Percentiles rank a stretch among this genome's conserved stretches.
These are phyloP conservation scores for Engraulis encrasicolus DNA, from an alignment of 2,113 vertebrate genomes.

Conservation along the genomic window DNA sequence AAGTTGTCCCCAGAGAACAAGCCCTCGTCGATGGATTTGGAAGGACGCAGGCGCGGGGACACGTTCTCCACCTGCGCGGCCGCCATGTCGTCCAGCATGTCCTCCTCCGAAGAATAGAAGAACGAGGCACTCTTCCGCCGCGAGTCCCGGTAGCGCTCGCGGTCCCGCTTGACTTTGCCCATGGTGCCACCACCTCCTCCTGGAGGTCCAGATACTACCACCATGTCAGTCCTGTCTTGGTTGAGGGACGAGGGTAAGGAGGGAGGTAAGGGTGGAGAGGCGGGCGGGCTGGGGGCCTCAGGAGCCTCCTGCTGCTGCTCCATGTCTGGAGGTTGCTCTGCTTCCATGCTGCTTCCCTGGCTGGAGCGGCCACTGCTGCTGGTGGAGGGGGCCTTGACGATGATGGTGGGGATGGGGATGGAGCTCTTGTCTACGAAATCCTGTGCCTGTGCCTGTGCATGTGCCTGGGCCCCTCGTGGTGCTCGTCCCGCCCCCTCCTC, in stretches of 20 bases:
- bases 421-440: slow-evolving; percentile 87
- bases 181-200: slow-evolving; percentile 75
- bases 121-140: slow-evolving; percentile 87
- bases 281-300: slow-evolving; percentile 52
- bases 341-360: slow-evolving; percentile 90
- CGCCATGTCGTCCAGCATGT: slow-evolving; percentile 69
- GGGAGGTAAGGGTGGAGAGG: slow-evolving; percentile 70
- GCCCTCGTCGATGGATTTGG: slow-evolving; percentile 91
- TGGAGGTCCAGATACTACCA: slow-evolving; percentile 81
- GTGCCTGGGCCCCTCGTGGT: slow-evolving; percentile 26
- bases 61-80: slow-evolving; percentile 68
- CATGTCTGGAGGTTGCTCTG: slow-evolving; percentile 66
- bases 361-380: slow-evolving; percentile 93
- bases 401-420: slow-evolving; percentile 92
- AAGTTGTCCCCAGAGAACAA: slow-evolving; percentile 88
- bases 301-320: slow-evolving; percentile 54
- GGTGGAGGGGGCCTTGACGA: slow-evolving; percentile 91
- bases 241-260: slow-evolving; percentile 72
- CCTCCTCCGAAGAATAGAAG: slow-evolving; percentile 87
- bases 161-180: slow-evolving; percentile 82
- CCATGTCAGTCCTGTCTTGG: slow-evolving; percentile 65
- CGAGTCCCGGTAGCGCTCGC: slow-evolving; percentile 87
- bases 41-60: slow-evolving; percentile 82
- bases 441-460: slow-evolving; percentile 62
- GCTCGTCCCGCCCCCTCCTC: slow-evolving; percentile 72